Evolutionary conservation across 2,888 invertebrate species (phyloP), one percentile per base, ranked within the genome.

Genomic region (Oscheius sp.): DNA sequence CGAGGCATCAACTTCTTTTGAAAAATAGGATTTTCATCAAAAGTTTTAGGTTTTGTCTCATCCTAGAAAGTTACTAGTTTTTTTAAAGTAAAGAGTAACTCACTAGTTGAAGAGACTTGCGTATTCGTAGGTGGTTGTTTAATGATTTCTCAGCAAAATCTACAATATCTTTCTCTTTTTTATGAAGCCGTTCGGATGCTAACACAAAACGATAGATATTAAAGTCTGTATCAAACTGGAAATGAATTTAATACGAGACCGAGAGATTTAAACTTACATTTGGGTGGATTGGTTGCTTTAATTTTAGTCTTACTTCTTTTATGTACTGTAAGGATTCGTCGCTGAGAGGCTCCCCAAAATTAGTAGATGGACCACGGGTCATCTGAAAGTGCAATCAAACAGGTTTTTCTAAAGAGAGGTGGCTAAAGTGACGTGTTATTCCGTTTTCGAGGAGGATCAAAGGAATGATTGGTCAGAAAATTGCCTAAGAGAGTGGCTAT

Each of bases 181-280:
- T 79, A 69, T 78, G 71, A 20, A 58, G 42, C 23, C 82, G 57
- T 45, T 84, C 84, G 10, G 85, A 78, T 37, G 78, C 74, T 71
- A 84, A 68, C 3, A 86, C 53, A 74, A 86, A 86, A 12, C 86
- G 86, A 67, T 83, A 86, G 37, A 86, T 71, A 71, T 86, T 86
- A 81, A 86, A 86, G 52, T 86, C 86, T 15, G 82, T 82, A 74
- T 86, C 80, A 74, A 85, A 86, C 82, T 82, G 65, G 53, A 83
- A 71, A 10, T 15, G 3, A 5, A 5, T 57, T 10, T 34, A 12
- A 33, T 34, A 12, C 4, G 34, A 61, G 27, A 23, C 37, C 31
- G 27, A 8, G 12, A 6, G 15, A 53, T 12, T 29, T 6, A 20
- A 33, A 58, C 29, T 58, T 48, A 85, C 85, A 61, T 74, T 82